These are phyloP conservation scores for Trachymyrmex cornetzi DNA, from an alignment of 1,140 invertebrate genomes.

Conservation along the genomic window DNA sequence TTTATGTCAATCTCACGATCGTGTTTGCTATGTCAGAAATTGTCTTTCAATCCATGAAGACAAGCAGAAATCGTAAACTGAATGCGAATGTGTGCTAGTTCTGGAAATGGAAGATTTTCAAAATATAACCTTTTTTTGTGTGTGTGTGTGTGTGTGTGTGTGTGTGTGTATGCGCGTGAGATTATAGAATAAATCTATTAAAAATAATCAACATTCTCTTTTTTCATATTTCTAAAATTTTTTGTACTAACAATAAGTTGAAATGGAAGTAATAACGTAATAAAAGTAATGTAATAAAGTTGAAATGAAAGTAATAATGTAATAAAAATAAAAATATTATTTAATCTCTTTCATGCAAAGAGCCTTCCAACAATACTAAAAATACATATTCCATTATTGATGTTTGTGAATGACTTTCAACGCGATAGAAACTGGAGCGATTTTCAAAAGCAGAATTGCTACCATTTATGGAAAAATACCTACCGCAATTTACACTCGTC, in stretches of 20 bases:
- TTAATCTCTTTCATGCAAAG: not conserved
- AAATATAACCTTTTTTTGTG: not conserved
- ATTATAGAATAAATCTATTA: not conserved
- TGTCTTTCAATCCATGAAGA: constrained; percentile 13
- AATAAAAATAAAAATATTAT: constrained; percentile 8
- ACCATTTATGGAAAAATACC: constrained; percentile 5
- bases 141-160: too few species aligned
- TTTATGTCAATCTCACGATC: constrained; percentile 43
- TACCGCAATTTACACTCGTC: constrained; percentile 26
- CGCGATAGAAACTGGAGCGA: not conserved
- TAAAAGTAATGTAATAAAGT: too few species aligned
- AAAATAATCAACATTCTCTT: not conserved
- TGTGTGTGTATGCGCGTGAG: too few species aligned
- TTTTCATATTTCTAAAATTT: not conserved
- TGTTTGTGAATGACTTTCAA: constrained; percentile 7
- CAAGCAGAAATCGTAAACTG: not conserved
- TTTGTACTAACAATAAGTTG: not conserved
- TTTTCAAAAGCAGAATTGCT: not conserved
- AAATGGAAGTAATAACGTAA: not conserved
- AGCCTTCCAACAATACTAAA: not conserved
- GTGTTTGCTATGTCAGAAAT: not conserved
- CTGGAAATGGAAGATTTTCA: not conserved
- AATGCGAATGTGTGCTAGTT: not conserved
- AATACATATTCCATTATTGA: constrained; percentile 11
- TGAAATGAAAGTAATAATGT: not conserved